Conservation (phyloP, 2,888 invertebrate genomes). For the Morinoia aosen region DNA sequence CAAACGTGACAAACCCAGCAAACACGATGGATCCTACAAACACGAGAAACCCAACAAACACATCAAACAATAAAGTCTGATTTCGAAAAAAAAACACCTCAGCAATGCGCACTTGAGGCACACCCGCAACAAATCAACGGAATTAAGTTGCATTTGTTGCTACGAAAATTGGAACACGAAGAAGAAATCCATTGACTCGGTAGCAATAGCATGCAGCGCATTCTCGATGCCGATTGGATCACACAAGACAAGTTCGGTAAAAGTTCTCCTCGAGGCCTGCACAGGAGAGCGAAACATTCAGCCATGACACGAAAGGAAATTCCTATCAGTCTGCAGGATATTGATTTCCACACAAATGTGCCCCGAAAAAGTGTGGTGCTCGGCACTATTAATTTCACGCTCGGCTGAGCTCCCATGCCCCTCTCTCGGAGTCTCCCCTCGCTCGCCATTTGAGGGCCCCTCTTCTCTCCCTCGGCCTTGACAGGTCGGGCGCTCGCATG, state of each 20-base stretch:
- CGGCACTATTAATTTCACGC: slow-evolving; percentile 52
- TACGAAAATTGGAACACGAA: neutral
- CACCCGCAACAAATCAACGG: neutral
- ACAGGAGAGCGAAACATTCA: slow-evolving; percentile 41
- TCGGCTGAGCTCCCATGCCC: slow-evolving; percentile 41
- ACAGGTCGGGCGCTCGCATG: neutral
- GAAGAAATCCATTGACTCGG: neutral
- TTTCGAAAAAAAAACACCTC: neutral
- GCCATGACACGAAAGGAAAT: slow-evolving; percentile 50
- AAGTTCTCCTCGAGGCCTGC: neutral
- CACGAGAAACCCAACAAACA: no score
- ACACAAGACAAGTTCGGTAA: slow-evolving; percentile 40
- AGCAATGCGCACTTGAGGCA: neutral
- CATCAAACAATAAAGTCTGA: neutral
- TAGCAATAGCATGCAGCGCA: neutral
- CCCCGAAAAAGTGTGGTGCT: slow-evolving; percentile 38
- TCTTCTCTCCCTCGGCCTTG: neutral
- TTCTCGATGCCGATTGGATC: neutral
- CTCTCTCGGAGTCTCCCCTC: slow-evolving; percentile 7
- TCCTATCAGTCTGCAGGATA: slow-evolving; percentile 53
- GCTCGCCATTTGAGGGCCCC: neutral
- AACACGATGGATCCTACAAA: no score
- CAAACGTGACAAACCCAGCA: no score
- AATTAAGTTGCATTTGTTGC: neutral
- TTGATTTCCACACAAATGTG: slow-evolving; percentile 51